Evolutionary conservation across 2,888 invertebrate species (phyloP).

Genomic region (Callinectes sapidus): DNA sequence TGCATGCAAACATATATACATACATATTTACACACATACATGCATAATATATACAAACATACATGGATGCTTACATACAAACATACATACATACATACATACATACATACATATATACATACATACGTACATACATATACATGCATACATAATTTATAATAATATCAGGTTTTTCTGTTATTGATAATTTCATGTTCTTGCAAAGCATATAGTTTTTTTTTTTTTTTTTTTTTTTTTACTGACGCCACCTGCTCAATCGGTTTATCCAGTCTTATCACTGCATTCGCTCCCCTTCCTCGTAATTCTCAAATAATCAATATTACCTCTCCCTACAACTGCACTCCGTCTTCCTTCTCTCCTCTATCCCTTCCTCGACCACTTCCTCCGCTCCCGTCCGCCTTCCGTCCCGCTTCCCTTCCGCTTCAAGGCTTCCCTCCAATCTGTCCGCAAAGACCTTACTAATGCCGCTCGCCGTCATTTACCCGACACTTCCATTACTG

Average conservation of each 20-base stretch:
- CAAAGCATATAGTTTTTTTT: background rate
- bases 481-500: conserved; percentile 37
- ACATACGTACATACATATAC: background rate
- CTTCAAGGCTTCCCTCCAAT: background rate
- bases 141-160: background rate
- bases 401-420: background rate
- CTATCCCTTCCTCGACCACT: background rate
- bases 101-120: background rate
- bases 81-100: background rate
- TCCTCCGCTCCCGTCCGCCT: background rate
- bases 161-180: too few species aligned
- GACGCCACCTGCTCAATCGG: too few species aligned
- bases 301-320: background rate
- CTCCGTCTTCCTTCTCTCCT: background rate
- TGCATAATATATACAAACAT: background rate
- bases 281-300: background rate
- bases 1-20: background rate
- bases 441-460: background rate
- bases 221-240: too few species aligned
- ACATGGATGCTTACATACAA: background rate
- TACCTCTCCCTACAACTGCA: background rate
- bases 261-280: too few species aligned
- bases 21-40: background rate
- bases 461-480: background rate
- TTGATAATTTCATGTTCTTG: too few species aligned